Evolutionary conservation across 2,113 vertebrate species (phyloP), one percentile per base, ranked within the genome.

Genomic region (Hirundichthys speculiger): DNA sequence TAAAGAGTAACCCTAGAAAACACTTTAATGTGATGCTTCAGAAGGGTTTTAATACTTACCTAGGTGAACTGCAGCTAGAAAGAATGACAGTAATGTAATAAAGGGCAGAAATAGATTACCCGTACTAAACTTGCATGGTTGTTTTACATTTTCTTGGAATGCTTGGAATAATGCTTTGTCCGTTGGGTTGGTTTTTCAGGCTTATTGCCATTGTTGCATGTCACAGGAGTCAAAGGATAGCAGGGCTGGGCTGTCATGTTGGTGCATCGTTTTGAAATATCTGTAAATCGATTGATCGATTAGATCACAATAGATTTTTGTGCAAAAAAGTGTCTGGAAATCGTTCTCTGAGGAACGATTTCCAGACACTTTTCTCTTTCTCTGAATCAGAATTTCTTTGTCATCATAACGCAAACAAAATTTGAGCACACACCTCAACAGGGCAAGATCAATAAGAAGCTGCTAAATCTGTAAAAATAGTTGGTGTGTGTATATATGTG

Each of bases 11-110:
- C 60, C 60, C 54, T 68, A 15, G 27, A 54, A 79, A 75, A 62
- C 55, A 45, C 59, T 73, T 83, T 61, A 83, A 83, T 72, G 46
- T 39, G 45, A 62, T 58, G 46, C 70, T 65, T 34, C 42, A 46
- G 54, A 55, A 24, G 24, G 47, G 49, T 47, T 63, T 64, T 59
- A 64, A 72, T 54, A 49, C 61, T 42, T 18, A 42, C 47, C 62
- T 73, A 50, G 69, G 47, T 25, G 18, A 75, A 77, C 38, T 58
- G 48, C 55, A 42, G 16, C 6, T 27, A 40, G 14, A 73, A 20
- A 43, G 27, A 69, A 69, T 64, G 25, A 2, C 2, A 40, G 56
- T 34, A 65, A 27, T 61, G 47, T 16, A 27, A 18, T 16, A 39
- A 11, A 58, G 30, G 30, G 3, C 11, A 18, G 3, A 6, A 5